These are phyloP conservation scores for Plecturocebus donacophilus DNA, from an alignment of 2,113 vertebrate genomes.

Conservation along the genomic window DNA sequence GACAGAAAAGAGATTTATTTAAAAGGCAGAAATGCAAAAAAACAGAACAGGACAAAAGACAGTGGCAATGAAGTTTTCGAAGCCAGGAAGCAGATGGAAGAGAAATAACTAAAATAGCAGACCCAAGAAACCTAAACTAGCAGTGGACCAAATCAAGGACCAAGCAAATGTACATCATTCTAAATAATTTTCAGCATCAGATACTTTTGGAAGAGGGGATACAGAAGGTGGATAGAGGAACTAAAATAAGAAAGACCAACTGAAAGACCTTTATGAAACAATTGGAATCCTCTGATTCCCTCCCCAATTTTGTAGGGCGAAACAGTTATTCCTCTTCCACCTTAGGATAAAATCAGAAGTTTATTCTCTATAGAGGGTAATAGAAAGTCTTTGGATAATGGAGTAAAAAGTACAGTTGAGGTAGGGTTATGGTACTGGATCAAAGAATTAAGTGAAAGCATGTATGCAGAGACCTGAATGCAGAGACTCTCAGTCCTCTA, in stretches of 20 bases:
- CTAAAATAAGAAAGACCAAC: slow-evolving; percentile 3
- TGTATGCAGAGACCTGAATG: background rate
- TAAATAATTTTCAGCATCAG: background rate
- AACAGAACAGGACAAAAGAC: background rate
- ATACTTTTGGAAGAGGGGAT: background rate
- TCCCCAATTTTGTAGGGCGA: background rate
- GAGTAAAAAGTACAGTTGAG: background rate
- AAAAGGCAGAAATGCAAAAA: slow-evolving; percentile 9
- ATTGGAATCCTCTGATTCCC: background rate
- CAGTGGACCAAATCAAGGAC: background rate
- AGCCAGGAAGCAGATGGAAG: background rate
- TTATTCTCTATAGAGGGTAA: background rate
- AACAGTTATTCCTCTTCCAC: background rate
- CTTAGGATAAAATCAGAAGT: background rate
- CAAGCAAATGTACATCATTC: background rate
- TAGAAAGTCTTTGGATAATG: background rate
- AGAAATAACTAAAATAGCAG: background rate
- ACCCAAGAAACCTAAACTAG: background rate
- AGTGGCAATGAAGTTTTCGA: background rate
- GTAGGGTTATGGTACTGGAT: background rate
- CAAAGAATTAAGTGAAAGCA: background rate
- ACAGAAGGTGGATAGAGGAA: background rate
- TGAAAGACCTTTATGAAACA: slow-evolving; percentile 1
- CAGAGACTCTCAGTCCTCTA: background rate
- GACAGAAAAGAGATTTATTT: slow-evolving; percentile 1